Percentiles rank a stretch among this genome's conserved stretches.
Evolutionary conservation across 1,140 invertebrate species (phyloP).

Genomic region (Scaptomyza pallida): DNA sequence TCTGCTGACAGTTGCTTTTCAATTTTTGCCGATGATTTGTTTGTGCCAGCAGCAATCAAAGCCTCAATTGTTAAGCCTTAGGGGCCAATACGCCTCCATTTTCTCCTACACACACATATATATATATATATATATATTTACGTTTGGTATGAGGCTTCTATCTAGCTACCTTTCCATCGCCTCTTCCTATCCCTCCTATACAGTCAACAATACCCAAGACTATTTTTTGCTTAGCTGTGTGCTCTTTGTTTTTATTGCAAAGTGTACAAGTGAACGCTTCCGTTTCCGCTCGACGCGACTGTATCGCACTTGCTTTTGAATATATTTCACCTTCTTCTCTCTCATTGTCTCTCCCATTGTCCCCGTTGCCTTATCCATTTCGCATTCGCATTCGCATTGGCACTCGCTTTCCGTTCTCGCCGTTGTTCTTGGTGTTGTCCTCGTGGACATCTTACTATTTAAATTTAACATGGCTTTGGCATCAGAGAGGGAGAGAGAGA

Average conservation of each 20-base stretch:
- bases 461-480: constrained; percentile 57
- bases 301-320: constrained; percentile 11
- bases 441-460: constrained; percentile 33
- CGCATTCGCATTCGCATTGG: too few relatives aligned
- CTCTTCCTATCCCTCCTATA: neutral
- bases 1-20: constrained; percentile 45
- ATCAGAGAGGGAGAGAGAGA: constrained; percentile 11
- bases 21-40: constrained; percentile 70
- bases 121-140: too few relatives aligned
- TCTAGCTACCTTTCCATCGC: neutral
- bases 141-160: neutral
- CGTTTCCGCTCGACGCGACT: constrained; percentile 59
- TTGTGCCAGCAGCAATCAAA: constrained; percentile 62
- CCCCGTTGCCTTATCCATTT: neutral
- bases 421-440: neutral
- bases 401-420: neutral
- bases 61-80: constrained; percentile 63
- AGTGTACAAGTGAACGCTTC: constrained; percentile 66
- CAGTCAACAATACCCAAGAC: neutral
- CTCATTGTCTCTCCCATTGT: too few relatives aligned
- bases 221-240: constrained; percentile 10
- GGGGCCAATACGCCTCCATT: neutral
- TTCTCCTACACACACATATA: neutral
- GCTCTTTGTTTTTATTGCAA: constrained; percentile 69
- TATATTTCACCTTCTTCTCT: neutral